These are phyloP conservation scores for Boleophthalmus pectinirostris DNA, from an alignment of 2,113 vertebrate species.

Conservation along the genomic window DNA sequence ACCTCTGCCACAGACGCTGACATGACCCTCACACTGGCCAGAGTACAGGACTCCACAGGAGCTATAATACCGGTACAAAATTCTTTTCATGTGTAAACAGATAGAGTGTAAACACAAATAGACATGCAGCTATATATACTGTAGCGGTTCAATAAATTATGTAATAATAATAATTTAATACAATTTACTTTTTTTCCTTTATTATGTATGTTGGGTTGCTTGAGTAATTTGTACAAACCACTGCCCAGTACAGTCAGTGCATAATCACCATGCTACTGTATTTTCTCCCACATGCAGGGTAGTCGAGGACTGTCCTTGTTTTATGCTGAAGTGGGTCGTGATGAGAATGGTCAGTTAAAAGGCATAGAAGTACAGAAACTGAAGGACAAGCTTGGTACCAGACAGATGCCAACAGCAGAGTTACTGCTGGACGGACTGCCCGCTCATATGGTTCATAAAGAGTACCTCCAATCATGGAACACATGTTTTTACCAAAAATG, in stretches of 20 bases:
- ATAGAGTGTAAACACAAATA: background rate
- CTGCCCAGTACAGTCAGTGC: too few species aligned
- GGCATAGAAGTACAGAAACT: constrained; percentile 83
- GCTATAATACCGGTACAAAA: constrained; percentile 62
- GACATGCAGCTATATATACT: background rate
- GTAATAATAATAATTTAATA: too few species aligned
- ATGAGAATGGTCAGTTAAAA: constrained; percentile 76
- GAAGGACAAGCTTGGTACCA: constrained; percentile 87
- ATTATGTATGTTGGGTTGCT: background rate
- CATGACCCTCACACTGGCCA: constrained; percentile 83
- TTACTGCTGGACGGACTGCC: constrained; percentile 80
- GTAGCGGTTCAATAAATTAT: too few species aligned
- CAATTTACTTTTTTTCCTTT: too few species aligned
- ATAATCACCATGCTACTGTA: background rate
- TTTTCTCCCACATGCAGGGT: constrained; percentile 64
- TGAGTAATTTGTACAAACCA: background rate
- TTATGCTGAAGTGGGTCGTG: constrained; percentile 77
- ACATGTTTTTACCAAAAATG: background rate
- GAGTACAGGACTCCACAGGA: constrained; percentile 74
- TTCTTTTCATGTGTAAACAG: background rate
- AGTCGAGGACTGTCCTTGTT: constrained; percentile 85
- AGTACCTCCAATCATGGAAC: background rate
- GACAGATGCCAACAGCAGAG: constrained; percentile 88
- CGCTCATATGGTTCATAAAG: constrained; percentile 75
- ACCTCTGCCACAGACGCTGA: constrained; percentile 87